Base-by-base conservation (phyloP, 2,888 invertebrate genomes). In the Dorcus hopei region DNA sequence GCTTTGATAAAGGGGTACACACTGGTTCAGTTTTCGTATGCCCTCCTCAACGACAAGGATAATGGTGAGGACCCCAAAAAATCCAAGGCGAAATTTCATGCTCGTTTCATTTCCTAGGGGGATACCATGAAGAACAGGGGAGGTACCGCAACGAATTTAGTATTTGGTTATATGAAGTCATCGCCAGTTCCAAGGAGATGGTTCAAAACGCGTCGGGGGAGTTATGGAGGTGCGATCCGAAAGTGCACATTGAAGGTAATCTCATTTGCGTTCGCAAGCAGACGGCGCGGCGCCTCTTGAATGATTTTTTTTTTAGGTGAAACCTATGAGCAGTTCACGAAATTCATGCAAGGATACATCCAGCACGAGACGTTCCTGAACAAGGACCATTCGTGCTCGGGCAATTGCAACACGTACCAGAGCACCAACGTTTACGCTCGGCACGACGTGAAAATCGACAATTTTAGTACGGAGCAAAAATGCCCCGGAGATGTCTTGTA, bases 1-100 rank as follows among this genome's bases (percentile, higher is more conserved):
- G 88, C 92, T 0, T 93, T 94, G 81, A 83, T 94, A 68, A 93
- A 93, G 78, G 94, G 92, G 1, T 93, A 90, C 76, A 86, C 89
- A 38, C 91, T 94, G 90, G 88, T 93, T 81, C 93, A 94, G 75
- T 94, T 93, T 80, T 91, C 93, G 0, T 94, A 90, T 85, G 90
- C 92, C 87, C 81, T 94, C 62, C 81, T 92, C 49, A 85, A 86
- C 70, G 81, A 91, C 43, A 89, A 91, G 63, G 88, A 87, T 52
- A 86, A 87, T 82, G 92, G 91, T 90, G 80, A 74, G 70, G 23
- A 19, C 26, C 26, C 1, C 6, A 33, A 33, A 7, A 2, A 19
- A 19, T 19, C 19, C 19, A 33, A 33, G 26, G 26, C 6, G 26
- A 33, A 33, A 33, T 33, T 4, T 33, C 26, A 33, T 33, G 26